Percentiles rank a stretch among this genome's conserved stretches.
These are phyloP conservation scores for Ispidina picta DNA, from an alignment of 2,797 vertebrate species.

Conservation along the genomic window DNA sequence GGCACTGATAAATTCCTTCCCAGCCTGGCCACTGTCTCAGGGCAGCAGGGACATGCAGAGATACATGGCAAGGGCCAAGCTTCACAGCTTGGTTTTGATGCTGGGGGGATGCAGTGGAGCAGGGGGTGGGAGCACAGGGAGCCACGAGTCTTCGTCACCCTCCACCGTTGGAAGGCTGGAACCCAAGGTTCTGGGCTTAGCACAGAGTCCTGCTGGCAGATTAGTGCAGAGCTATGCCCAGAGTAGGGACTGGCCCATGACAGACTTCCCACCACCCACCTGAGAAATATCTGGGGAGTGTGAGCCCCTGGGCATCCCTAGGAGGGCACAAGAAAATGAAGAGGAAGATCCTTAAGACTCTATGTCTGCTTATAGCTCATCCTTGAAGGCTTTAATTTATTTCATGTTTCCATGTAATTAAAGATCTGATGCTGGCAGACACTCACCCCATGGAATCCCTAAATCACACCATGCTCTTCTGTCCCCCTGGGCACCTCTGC, in stretches of 20 bases:
- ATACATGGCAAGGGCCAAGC: not conserved
- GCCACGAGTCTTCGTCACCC: not conserved
- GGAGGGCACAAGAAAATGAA: not conserved
- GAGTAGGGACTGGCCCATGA: not conserved
- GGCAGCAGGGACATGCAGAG: not conserved
- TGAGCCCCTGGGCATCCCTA: not conserved
- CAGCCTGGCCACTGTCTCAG: not conserved
- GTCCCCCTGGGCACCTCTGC: not conserved
- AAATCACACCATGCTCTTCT: not conserved
- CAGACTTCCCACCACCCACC: not conserved
- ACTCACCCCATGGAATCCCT: not conserved
- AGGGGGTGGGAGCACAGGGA: not conserved
- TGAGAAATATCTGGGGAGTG: fast-evolving
- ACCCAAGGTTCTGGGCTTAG: not conserved
- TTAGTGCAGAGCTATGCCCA: fast-evolving
- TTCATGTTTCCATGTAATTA: not conserved
- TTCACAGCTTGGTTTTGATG: not conserved
- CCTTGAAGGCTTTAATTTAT: not conserved
- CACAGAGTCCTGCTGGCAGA: not conserved
- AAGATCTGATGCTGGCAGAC: not conserved
- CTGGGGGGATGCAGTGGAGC: not conserved
- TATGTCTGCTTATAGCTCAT: not conserved
- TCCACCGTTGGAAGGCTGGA: not conserved
- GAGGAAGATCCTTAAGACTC: not conserved
- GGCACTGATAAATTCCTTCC: not conserved